A percentile compares a stretch with the other conserved stretches of the same genome.
These are phyloP conservation scores for Apogon hyalosoma DNA, from an alignment of 2,797 vertebrate species.

Conservation along the genomic window DNA sequence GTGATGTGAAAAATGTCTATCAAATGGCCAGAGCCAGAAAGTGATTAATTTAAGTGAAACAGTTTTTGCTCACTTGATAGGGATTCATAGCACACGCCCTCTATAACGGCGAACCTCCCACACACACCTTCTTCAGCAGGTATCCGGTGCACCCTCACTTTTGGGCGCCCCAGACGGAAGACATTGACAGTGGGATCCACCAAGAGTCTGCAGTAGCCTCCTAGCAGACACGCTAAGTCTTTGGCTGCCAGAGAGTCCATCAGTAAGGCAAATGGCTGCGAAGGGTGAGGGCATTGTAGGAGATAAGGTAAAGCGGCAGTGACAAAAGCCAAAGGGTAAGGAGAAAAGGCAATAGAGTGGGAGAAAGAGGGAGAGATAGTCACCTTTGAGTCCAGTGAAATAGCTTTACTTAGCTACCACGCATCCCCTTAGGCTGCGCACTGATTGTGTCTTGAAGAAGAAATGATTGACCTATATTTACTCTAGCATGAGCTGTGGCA, in stretches of 20 bases:
- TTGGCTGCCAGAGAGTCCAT: slow-evolving; percentile 95
- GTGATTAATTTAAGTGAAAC: slow-evolving; percentile 73
- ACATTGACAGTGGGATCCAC: slow-evolving; percentile 89
- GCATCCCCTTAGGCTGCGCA: slow-evolving; percentile 52
- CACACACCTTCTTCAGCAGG: slow-evolving; percentile 95
- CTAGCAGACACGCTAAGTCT: slow-evolving; percentile 94
- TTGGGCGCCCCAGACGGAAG: slow-evolving; percentile 90
- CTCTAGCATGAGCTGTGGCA: slow-evolving; percentile 35
- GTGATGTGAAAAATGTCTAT: slow-evolving; percentile 64
- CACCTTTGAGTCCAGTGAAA: slow-evolving; percentile 64
- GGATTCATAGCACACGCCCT: slow-evolving; percentile 85
- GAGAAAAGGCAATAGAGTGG: slow-evolving; percentile 53
- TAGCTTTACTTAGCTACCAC: slow-evolving; percentile 39
- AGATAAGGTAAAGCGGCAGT: slow-evolving; percentile 62
- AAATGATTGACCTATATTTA: slow-evolving; percentile 73
- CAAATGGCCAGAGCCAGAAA: slow-evolving; percentile 71
- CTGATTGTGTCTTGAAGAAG: slow-evolving; percentile 50
- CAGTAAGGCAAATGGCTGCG: slow-evolving; percentile 93
- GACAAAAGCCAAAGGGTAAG: slow-evolving; percentile 65
- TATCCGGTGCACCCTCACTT: slow-evolving; percentile 88
- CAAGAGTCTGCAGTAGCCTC: slow-evolving; percentile 93
- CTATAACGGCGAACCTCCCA: slow-evolving; percentile 80
- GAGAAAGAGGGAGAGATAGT: slow-evolving; percentile 67
- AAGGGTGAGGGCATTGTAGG: slow-evolving; percentile 56
- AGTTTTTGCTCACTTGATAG: slow-evolving; percentile 85